Evolutionary conservation across 2,797 vertebrate species (phyloP).

Genomic region (Fundulus diaphanus): DNA sequence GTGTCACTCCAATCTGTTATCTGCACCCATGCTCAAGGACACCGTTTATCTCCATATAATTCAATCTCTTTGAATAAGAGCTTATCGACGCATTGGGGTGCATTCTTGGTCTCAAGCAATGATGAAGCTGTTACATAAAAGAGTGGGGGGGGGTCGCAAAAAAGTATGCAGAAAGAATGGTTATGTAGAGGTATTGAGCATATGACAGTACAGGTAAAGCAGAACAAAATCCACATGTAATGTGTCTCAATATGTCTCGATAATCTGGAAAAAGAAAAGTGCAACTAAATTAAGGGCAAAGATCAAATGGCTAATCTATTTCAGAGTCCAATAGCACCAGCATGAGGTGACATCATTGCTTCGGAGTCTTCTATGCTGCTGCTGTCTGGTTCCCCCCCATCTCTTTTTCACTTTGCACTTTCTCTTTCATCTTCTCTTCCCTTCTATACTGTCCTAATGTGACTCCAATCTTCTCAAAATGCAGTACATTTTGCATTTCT

Average conservation of each 20-base stretch:
- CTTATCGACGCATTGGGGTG: slow-evolving; percentile 77
- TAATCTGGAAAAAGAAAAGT: slow-evolving; percentile 46
- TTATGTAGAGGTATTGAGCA: slow-evolving; percentile 40
- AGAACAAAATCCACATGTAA: slow-evolving; percentile 45
- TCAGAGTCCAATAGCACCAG: slow-evolving; percentile 60
- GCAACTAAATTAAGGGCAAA: slow-evolving; percentile 67
- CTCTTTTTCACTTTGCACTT: slow-evolving; percentile 24
- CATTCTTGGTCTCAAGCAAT: slow-evolving; percentile 72
- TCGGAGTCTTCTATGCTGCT: slow-evolving; percentile 51
- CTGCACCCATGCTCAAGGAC: slow-evolving; percentile 84
- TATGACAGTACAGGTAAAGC: slow-evolving; percentile 45
- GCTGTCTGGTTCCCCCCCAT: slow-evolving; percentile 40
- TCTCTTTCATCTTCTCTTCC: slow-evolving; percentile 13
- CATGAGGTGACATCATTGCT: slow-evolving; percentile 75
- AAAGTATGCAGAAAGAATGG: slow-evolving; percentile 47
- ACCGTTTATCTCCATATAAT: slow-evolving; percentile 84
- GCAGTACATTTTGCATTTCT: slow-evolving; percentile 16
- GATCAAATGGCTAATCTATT: slow-evolving; percentile 70
- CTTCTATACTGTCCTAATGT: slow-evolving; percentile 4
- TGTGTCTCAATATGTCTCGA: slow-evolving; percentile 46
- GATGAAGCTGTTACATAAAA: slow-evolving; percentile 78
- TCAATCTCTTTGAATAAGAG: slow-evolving; percentile 81
- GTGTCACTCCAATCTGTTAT: slow-evolving; percentile 86
- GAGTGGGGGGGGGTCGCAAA: slow-evolving; percentile 51
- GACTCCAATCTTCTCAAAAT: slow-evolving; percentile 23